phyloP scores from a whole-genome alignment of 2,888 invertebrate genomes.

The Philereme transversata region DNA sequence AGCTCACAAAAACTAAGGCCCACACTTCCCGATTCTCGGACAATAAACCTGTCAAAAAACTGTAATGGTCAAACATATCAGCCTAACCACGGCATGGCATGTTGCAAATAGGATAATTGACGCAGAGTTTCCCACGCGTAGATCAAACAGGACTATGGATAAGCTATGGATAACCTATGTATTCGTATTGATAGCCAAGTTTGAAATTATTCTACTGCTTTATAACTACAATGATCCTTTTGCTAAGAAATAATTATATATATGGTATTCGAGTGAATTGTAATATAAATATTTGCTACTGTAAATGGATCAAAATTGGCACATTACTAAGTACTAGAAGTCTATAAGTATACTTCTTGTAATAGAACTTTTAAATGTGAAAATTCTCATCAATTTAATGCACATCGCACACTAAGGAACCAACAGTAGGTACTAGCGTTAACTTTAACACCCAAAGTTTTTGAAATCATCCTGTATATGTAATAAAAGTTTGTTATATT shows the following conservation, averaged over 20 bases:
- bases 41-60: constrained; percentile 54
- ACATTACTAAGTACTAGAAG: too few relatives aligned
- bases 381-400: too few relatives aligned
- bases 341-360: too few relatives aligned
- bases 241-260: not conserved
- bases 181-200: constrained; percentile 8
- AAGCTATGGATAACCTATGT: constrained; percentile 18
- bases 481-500: too few relatives aligned
- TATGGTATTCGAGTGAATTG: not conserved
- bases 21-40: constrained; percentile 29
- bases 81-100: constrained; percentile 39
- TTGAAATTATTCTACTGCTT: not conserved
- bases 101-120: constrained; percentile 72
- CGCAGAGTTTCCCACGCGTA: constrained; percentile 55
- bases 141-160: constrained; percentile 25
- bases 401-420: too few relatives aligned
- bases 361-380: too few relatives aligned
- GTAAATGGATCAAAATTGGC: too few relatives aligned
- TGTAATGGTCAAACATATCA: constrained; percentile 54
- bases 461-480: too few relatives aligned
- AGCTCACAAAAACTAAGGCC: constrained; percentile 2
- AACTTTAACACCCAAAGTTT: too few relatives aligned
- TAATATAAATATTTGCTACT: too few relatives aligned
- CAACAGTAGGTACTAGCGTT: too few relatives aligned
- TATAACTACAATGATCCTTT: not conserved